Evolutionary conservation across 2,113 vertebrate genomes (phyloP), one percentile per base, ranked within the genome.

Genomic region (Scomber scombrus): DNA sequence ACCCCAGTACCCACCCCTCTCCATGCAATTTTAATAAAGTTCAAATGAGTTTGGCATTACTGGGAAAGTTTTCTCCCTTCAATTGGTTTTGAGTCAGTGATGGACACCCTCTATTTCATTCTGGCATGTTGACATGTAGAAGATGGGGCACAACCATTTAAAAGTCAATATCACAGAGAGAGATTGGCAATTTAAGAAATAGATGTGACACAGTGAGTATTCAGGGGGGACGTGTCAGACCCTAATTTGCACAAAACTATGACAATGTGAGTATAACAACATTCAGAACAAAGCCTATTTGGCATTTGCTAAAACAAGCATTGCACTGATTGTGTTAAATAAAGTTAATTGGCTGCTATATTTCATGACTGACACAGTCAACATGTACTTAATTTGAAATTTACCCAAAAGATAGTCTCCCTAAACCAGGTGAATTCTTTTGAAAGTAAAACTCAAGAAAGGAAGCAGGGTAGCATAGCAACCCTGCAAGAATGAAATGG

Each of bases 161-260:
- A 82, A 85, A 88, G 80, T 88, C 84, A 82, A 88, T 86, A 86
- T 85, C 52, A 29, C 15, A 19, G 43, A 84, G 63, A 87, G 66
- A 81, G 75, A 87, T 84, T 85, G 86, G 76, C 78, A 89, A 87
- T 85, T 69, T 75, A 19, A 87, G 60, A 60, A 56, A 26, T 45
- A 76, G 51, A 68, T 66, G 34, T 71, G 79, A 78, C 78, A 82
- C 34, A 3, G 77, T 46, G 50, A 69, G 51, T 74, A 80, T 67
- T 73, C 80, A 75, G 58, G 43, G 1, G 52, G 71, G 71, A 75
- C 49, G 5, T 58, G 52, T 46, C 23, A 51, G 31, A 47, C 66
- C 23, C 65, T 75, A 75, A 74, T 49, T 47, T 45, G 15, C 65
- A 78, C 49, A 54, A 54, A 72, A 76, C 26, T 52, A 71, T 61